Conservation (phyloP, 2,113 vertebrate species). For the Seriola dumerili region DNA sequence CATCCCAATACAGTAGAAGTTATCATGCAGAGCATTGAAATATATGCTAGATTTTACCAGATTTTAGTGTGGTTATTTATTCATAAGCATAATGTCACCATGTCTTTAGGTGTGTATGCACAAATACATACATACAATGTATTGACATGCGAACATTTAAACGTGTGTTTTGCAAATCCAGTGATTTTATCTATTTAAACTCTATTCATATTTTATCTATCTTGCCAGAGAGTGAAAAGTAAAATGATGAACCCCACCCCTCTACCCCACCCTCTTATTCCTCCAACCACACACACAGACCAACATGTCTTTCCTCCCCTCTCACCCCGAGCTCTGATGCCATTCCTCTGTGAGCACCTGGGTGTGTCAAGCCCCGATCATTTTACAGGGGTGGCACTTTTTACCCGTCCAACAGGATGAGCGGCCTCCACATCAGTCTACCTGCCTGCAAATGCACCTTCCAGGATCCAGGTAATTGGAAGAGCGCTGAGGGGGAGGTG, state of each 20-base stretch:
- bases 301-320: slow-evolving; percentile 30
- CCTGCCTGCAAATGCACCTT: slow-evolving; percentile 43
- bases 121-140: neutral
- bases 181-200: neutral
- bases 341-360: slow-evolving; percentile 59
- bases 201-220: neutral
- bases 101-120: neutral
- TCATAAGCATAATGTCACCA: too few species aligned
- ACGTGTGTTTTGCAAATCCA: neutral
- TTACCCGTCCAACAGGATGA: slow-evolving; percentile 73
- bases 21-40: too few species aligned
- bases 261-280: neutral
- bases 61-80: neutral
- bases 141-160: neutral
- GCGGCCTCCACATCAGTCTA: slow-evolving; percentile 37
- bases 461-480: slow-evolving; percentile 48
- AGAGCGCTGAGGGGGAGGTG: slow-evolving; percentile 37
- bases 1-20: neutral
- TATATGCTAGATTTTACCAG: too few species aligned
- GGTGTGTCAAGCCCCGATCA: slow-evolving; percentile 66
- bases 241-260: too few species aligned
- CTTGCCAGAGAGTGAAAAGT: slow-evolving; percentile 2
- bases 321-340: slow-evolving; percentile 26
- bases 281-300: neutral
- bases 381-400: slow-evolving; percentile 57